phyloP scores from a whole-genome alignment of 2,113 vertebrate species.

The Pterocles orientalis region DNA sequence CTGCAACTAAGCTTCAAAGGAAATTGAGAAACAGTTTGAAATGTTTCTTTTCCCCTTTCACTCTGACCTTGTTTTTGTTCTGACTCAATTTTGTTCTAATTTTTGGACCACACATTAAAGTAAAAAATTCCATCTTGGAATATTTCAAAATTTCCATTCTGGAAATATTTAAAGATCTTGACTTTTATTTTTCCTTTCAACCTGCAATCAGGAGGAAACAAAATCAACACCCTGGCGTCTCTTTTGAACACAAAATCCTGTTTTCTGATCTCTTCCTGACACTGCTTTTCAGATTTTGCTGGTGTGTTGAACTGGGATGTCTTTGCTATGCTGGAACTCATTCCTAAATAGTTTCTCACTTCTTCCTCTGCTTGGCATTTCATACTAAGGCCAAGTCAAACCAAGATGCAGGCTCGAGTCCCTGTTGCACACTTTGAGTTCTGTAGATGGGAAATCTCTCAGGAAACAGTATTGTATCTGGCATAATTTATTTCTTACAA shows the following conservation, averaged over 20 bases:
- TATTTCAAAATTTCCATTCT: not conserved
- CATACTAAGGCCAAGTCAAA: not conserved
- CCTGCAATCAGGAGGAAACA: not conserved
- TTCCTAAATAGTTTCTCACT: not conserved
- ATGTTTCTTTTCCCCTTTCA: not conserved
- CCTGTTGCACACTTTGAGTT: fast-evolving
- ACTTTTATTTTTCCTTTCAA: not conserved
- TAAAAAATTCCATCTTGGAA: not conserved
- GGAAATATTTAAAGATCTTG: not conserved
- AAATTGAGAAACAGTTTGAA: not conserved
- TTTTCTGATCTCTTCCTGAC: not conserved
- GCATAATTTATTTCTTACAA: not conserved
- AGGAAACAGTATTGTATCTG: not conserved
- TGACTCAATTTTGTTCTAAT: not conserved
- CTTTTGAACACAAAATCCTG: not conserved
- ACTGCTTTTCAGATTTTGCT: not conserved
- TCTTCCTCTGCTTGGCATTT: not conserved
- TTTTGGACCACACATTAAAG: not conserved
- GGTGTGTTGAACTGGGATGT: not conserved
- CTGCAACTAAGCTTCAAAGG: not conserved
- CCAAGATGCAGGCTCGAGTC: not conserved
- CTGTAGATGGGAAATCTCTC: not conserved
- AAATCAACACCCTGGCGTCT: not conserved
- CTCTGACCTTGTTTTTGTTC: not conserved
- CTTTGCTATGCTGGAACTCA: not conserved